Evolutionary conservation across 2,113 vertebrate genomes (phyloP).

Genomic region (Apteryx mantelli): DNA sequence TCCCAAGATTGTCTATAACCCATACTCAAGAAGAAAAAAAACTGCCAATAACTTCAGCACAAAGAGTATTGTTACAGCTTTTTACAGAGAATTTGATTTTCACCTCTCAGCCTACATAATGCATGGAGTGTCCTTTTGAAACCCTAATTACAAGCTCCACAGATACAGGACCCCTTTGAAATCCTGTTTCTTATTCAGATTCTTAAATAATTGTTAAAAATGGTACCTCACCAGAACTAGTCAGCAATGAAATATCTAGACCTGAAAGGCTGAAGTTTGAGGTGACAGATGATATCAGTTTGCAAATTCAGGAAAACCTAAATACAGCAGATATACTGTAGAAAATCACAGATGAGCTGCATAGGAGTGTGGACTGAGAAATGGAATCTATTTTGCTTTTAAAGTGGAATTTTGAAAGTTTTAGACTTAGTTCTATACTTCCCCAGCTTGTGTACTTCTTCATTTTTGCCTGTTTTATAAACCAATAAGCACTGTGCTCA

Average conservation of each 20-base stretch:
- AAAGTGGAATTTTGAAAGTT: background rate
- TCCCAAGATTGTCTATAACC: background rate
- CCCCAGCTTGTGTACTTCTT: background rate
- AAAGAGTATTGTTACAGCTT: background rate
- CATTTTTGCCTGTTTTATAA: background rate
- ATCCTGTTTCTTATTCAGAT: background rate
- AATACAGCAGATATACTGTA: background rate
- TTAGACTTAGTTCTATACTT: background rate
- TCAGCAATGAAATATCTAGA: background rate
- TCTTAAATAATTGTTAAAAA: background rate
- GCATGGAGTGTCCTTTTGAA: background rate
- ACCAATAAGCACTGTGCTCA: background rate
- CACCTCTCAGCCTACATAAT: background rate
- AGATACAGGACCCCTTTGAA: background rate
- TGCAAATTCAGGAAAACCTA: background rate
- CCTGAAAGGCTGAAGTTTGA: background rate
- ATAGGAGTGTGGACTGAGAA: background rate
- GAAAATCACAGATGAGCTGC: background rate
- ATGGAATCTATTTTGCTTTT: background rate
- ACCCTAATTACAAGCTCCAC: background rate
- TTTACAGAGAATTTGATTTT: background rate
- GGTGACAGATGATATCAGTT: background rate
- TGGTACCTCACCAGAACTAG: background rate
- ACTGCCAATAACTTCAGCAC: background rate
- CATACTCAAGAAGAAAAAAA: background rate